Base-by-base conservation (phyloP, 2,888 invertebrate genomes). In the Dynastes grantii region DNA sequence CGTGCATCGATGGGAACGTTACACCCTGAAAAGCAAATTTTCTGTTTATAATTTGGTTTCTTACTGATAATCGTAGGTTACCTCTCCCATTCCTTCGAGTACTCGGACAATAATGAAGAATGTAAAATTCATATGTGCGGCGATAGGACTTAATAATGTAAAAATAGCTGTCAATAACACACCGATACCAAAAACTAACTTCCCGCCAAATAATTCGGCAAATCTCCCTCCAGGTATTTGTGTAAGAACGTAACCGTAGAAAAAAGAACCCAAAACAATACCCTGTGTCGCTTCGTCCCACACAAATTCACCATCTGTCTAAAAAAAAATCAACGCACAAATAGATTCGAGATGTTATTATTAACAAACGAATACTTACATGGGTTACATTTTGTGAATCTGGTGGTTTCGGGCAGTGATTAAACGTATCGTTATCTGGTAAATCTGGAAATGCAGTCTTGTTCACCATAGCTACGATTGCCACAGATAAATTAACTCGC, bases 391-490 rank as follows among this genome's bases (percentile, higher is more conserved):
- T 80, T 64, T 77, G 55, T 13, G 29, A 55, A 58, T 53, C 32
- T 2, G 71, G 63, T 13, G 16, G 85, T 88, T 83, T 87, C 89
- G 91, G 91, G 84, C 94, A 94, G 6, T 92, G 91, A 87, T 95
- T 94, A 78, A 90, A 87, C 2, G 91, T 90, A 37, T 91, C 90
- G 88, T 88, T 91, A 70, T 90, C 88, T 29, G 90, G 88, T 32
- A 90, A 86, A 80, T 89, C 86, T 0, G 93, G 92, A 77, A 91
- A 89, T 0, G 92, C 92, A 1, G 95, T 94, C 76, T 92, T 91
- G 87, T 96, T 96, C 58, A 96, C 95, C 98, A 98, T 98, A 45
- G 97, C 97, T 45, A 98, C 97, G 85, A 98, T 96, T 53, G 98
- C 97, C 29, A 98, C 96, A 0, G 97, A 97, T 49, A 98, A 90